Base-by-base conservation (phyloP, 1,140 invertebrate genomes). In the Dinoponera quadriceps region DNA sequence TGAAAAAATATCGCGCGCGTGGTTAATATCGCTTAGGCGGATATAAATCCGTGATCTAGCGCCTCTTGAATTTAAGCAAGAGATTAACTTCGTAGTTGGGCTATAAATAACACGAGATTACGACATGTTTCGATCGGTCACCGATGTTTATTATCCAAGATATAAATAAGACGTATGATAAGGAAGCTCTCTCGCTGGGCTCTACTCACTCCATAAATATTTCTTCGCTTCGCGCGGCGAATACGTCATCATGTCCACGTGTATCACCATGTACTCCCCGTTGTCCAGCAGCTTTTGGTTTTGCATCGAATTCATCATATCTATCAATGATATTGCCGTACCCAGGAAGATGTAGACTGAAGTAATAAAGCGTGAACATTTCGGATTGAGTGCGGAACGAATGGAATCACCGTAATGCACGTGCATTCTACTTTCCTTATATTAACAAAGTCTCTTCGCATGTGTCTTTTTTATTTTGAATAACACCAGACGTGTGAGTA, bases 211-310 rank as follows among this genome's bases (percentile, higher is more conserved):
- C 95, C 97, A 98, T 92, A 99, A 96, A 95, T 99, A 99, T 93
- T 97, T 97, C 82, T 96, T 94, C 13, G 97, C 96, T 91, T 97
- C 96, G 88, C 96, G 96, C 54, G 95, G 93, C 13, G 96, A 96
- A 93, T 98, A 98, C 0, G 97, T 97, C 95, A 98, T 97, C 95
- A 97, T 98, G 91, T 99, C 98, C 9, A 99, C 97, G 92, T 97
- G 98, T 90, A 99, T 98, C 57, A 99, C 97, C 95, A 99, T 97
- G 92, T 99, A 99, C 92, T 99, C 97, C 14, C 98, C 98, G 75
- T 98, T 97, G 22, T 97, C 96, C 90, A 99, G 97, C 65, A 99
- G 91, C 73, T 98, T 96, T 68, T 97, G 95, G 71, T 96, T 96
- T 91, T 99, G 97, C 97, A 99, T 98, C 11, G 97, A 96, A 54